Evolutionary conservation across 2,888 invertebrate species (phyloP), one percentile per base, ranked within the genome.

Genomic region (Deilephila porcellus): DNA sequence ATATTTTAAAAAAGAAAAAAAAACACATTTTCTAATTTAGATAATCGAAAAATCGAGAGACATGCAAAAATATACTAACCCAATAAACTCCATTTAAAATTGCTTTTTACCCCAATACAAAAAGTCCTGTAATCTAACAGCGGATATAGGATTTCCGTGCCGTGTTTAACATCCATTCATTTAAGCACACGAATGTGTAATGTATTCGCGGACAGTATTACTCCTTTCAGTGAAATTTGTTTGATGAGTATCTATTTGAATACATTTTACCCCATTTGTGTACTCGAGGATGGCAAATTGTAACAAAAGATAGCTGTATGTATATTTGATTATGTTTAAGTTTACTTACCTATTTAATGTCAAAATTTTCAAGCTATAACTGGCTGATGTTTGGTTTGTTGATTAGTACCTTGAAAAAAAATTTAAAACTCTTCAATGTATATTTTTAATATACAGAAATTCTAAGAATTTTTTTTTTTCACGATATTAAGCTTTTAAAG

Each of bases 101-200:
- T 59, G 20, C 59, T 20, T n/a, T 11, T 60, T 60, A 60, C 60
- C 60, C 20, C 60, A 60, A 60, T 60, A 56, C 17, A 56, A 56
- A 52, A 56, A 56, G n/a, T 56, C n/a, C n/a, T n/a, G 56, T 17
- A 45, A 63, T 63, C 63, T 20, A 25, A 60, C 8, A 64, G 37
- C 11, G 37, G 64, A 37, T 37, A 20, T 20, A 20, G 45, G 37
- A 64, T 20, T 11, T 45, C 64, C 37, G 4, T 0, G 14, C 20
- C 20, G 45, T 64, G 64, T 60, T 64, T 8, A 20, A 64, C 20
- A 37, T 19, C 60, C 64, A 37, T 63, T 63, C 64, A 64, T 64
- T 64, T 37, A 37, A 64, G 37, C 2, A 64, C 64, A 64, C 37
- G 64, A 64, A 64, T 64, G 37, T 19, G 64, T 64, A 64, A 64